Evolutionary conservation across 2,113 vertebrate genomes (phyloP), one percentile per base, ranked within the genome.

Genomic region (Gulo gulo): DNA sequence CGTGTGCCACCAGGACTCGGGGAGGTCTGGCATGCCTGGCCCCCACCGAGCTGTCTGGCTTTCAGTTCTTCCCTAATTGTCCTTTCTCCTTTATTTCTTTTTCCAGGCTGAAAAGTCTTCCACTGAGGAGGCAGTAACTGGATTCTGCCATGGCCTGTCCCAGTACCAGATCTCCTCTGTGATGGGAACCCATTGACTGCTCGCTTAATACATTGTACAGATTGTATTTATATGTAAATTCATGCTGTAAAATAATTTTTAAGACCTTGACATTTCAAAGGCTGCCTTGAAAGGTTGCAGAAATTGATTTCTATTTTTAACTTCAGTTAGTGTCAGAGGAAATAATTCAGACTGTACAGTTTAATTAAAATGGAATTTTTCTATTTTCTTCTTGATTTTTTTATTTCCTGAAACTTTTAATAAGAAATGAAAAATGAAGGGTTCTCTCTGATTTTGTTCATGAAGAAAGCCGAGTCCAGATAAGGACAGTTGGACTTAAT

Each of bases 211-310:
- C 74, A 50, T n/a, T 98, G 96, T 97, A 98, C 86, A 98, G 96
- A 98, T 36, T 98, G 95, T 98, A 98, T 99, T 98, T 98, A 98
- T 98, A 97, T 99, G 98, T 98, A 99, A 98, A 98, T 96, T 74
- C 95, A 63, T 97, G 82, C 97, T 97, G 95, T 97, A 95, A 98
- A 98, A 97, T 97, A 98, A 94, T 95, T 97, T 84, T 57, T 83
- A 86, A 98, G 95, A 90, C 90, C 84, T 97, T 98, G 95, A 95
- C 96, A 97, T 98, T 98, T 95, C 98, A 91, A 87, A 97, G 82
- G 63, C 97, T 97, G 39, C 1, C 79, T 96, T 95, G 87, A 89
- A 97, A 96, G 59, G 82, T 47, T 97, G 95, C 42, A 92, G 96
- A 97, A 82, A 95, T 50, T 92, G 78, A 50, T 91, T 98, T 97